phyloP scores from a whole-genome alignment of 2,797 vertebrate genomes.

The Sandelia bainsii region DNA sequence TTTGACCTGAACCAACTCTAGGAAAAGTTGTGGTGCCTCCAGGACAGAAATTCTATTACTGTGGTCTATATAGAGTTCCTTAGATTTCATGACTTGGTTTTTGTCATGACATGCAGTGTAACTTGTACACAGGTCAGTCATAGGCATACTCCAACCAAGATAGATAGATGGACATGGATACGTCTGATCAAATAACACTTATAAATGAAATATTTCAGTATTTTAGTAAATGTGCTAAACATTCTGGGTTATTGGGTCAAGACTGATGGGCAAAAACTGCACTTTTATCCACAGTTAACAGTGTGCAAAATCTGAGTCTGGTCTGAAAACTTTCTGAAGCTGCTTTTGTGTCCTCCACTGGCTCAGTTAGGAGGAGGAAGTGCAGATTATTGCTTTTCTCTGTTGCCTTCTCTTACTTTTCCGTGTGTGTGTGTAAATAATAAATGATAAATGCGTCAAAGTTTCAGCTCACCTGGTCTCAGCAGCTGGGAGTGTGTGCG shows the following conservation, averaged over 20 bases:
- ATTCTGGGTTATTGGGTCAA: no score
- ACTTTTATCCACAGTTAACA: no score
- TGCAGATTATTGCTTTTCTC: slow-evolving; percentile 23
- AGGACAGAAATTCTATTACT: no score
- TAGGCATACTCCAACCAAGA: no score
- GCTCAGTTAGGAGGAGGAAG: slow-evolving; percentile 18
- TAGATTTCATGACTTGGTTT: neutral
- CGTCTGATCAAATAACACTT: no score
- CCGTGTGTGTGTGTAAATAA: slow-evolving; percentile 31
- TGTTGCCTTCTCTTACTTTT: slow-evolving; percentile 19
- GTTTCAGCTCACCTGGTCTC: slow-evolving; percentile 59
- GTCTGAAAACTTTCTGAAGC: neutral
- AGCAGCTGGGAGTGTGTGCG: slow-evolving; percentile 29
- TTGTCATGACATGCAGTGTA: neutral
- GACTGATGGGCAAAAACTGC: no score
- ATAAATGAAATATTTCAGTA: no score
- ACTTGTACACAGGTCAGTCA: neutral
- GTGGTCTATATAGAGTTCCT: no score
- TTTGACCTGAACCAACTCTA: neutral
- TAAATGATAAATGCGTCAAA: slow-evolving; percentile 38
- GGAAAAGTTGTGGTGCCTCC: no score
- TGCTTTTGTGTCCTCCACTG: slow-evolving; percentile 24
- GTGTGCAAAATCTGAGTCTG: neutral
- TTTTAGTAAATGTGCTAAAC: no score
- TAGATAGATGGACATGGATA: no score